Conservation (phyloP, 2,797 vertebrate species). For the Percopsis omiscomaycus region DNA sequence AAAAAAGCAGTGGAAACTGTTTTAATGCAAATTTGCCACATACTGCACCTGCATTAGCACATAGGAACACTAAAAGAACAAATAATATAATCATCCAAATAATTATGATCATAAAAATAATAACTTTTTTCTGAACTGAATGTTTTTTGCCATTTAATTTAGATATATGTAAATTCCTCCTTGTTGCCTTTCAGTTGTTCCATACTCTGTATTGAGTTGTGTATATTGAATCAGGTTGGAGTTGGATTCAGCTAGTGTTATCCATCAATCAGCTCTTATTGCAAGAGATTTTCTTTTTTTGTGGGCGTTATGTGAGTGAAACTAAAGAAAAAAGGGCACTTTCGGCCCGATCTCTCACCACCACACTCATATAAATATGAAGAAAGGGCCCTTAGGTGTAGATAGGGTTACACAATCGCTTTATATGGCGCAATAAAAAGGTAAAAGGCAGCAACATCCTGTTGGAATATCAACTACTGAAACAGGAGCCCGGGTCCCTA, state of each 20-base stretch:
- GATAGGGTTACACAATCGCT: slow-evolving; percentile 63
- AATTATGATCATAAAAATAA: too few relatives aligned
- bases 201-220: slow-evolving; percentile 21
- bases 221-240: slow-evolving; percentile 23
- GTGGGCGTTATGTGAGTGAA: slow-evolving; percentile 29
- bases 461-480: slow-evolving; percentile 71
- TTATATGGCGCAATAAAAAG: slow-evolving; percentile 55
- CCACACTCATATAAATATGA: slow-evolving; percentile 63
- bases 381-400: slow-evolving; percentile 53
- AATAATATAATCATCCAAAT: neutral
- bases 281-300: slow-evolving; percentile 27
- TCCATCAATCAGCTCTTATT: slow-evolving; percentile 45
- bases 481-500: slow-evolving; percentile 58
- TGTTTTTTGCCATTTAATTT: too few relatives aligned
- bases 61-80: slow-evolving; percentile 23
- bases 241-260: slow-evolving; percentile 9
- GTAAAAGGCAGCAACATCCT: slow-evolving; percentile 65
- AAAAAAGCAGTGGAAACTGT: slow-evolving; percentile 43
- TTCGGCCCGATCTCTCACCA: slow-evolving; percentile 50
- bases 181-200: slow-evolving; percentile 26
- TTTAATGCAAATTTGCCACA: slow-evolving; percentile 42
- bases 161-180: slow-evolving; percentile 11
- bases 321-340: slow-evolving; percentile 48
- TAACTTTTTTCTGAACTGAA: too few relatives aligned
- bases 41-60: slow-evolving; percentile 12